Evolutionary conservation across 1,140 invertebrate species (phyloP).

Genomic region (Frieseomelitta varia): DNA sequence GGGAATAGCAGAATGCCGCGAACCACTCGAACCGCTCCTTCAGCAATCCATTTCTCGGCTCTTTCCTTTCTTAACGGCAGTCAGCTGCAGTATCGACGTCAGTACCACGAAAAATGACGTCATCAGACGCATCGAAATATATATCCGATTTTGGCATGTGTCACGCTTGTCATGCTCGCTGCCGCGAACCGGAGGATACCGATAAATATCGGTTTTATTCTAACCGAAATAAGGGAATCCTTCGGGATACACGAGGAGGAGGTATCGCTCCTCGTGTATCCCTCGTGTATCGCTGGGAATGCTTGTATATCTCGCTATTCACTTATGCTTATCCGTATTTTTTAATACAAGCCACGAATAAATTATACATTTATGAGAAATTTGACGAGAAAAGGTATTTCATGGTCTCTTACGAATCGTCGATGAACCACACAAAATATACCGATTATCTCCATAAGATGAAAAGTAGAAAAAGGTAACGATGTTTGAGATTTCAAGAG

Average conservation of each 20-base stretch:
- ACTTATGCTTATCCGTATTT: background rate
- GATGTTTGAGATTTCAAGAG: background rate
- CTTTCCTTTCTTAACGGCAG: slow-evolving; percentile 46
- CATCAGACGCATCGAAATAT: slow-evolving; percentile 40
- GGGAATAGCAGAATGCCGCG: slow-evolving; percentile 57
- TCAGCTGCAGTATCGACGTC: slow-evolving; percentile 48
- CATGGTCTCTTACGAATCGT: too few relatives aligned
- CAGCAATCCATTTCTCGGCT: slow-evolving; percentile 49
- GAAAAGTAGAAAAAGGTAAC: background rate
- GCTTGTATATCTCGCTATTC: background rate
- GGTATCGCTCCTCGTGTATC: background rate
- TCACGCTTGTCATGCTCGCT: background rate
- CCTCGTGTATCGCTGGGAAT: too few relatives aligned
- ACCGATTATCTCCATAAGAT: too few relatives aligned
- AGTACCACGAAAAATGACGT: slow-evolving; percentile 43
- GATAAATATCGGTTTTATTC: background rate
- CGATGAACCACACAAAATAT: too few relatives aligned
- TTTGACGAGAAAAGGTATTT: background rate
- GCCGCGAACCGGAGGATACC: too few relatives aligned
- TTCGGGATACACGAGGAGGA: background rate
- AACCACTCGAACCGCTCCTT: slow-evolving; percentile 58
- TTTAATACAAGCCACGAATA: background rate
- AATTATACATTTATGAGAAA: background rate
- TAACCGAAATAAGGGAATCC: background rate
- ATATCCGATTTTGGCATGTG: background rate